Conservation (phyloP, 2,113 vertebrate species). For the Semicossyphus pulcher region DNA sequence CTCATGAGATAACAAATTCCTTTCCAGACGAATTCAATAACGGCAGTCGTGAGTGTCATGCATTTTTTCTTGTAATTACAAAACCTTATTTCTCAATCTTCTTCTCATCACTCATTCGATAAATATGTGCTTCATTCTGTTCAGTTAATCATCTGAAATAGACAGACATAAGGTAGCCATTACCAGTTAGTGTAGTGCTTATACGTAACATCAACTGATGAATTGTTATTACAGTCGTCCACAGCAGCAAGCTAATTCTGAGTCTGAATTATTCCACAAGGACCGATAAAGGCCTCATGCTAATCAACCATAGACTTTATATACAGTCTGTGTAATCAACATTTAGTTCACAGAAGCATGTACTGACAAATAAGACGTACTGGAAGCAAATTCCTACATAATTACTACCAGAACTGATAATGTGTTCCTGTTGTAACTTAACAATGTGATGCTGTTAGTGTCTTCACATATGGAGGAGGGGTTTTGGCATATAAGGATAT, state of each 20-base stretch:
- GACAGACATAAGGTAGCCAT: slow-evolving; percentile 7
- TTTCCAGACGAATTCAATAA: neutral
- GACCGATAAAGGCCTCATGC: slow-evolving; percentile 8
- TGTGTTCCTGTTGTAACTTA: too few species aligned
- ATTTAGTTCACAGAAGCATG: too few species aligned
- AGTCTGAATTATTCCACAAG: slow-evolving; percentile 11
- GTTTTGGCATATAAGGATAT: too few species aligned
- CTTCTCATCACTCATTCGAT: slow-evolving; percentile 11
- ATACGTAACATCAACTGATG: slow-evolving; percentile 25
- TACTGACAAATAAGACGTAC: neutral
- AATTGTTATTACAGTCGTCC: slow-evolving; percentile 28
- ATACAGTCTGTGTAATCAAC: neutral
- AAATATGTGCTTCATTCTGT: slow-evolving; percentile 3
- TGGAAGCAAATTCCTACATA: too few species aligned
- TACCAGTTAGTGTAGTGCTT: slow-evolving; percentile 3
- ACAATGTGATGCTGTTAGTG: too few species aligned
- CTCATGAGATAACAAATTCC: too few species aligned
- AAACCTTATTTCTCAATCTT: neutral
- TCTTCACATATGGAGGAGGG: too few species aligned
- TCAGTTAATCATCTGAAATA: slow-evolving; percentile 5
- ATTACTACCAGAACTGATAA: neutral
- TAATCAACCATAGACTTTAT: slow-evolving; percentile 2
- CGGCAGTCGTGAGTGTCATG: neutral
- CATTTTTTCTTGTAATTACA: slow-evolving; percentile 6
- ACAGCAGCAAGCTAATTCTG: slow-evolving; percentile 12